These are phyloP conservation scores for Thecocarcelia acutangulata DNA, from an alignment of 2,888 invertebrate species.

Conservation along the genomic window DNA sequence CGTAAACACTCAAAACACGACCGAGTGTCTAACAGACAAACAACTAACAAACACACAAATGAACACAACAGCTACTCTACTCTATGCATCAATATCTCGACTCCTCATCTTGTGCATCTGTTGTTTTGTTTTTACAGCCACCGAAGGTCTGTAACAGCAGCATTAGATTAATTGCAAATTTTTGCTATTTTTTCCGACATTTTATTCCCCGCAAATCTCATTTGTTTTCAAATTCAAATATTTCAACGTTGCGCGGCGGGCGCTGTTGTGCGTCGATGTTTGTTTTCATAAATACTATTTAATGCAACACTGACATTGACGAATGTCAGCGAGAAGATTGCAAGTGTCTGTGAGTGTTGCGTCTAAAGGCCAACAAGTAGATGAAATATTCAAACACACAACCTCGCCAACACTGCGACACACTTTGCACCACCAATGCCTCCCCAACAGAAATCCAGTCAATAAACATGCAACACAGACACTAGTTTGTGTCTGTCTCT, in stretches of 20 bases:
- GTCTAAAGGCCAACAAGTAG: slow-evolving; percentile 63
- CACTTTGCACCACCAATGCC: slow-evolving; percentile 28
- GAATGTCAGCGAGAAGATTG: slow-evolving; percentile 70
- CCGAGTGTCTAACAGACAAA: slow-evolving; percentile 3
- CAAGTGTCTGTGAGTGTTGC: slow-evolving; percentile 35
- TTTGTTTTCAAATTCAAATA: background rate
- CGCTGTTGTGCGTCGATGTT: slow-evolving; percentile 49
- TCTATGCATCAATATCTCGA: slow-evolving; percentile 2
- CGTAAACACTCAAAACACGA: slow-evolving; percentile 41
- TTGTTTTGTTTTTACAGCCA: slow-evolving; percentile 24
- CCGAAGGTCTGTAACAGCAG: slow-evolving; percentile 60
- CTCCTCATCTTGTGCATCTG: slow-evolving; percentile 23
- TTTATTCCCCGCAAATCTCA: slow-evolving; percentile 33
- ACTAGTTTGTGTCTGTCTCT: background rate
- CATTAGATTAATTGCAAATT: slow-evolving; percentile 64
- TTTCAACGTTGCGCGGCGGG: background rate
- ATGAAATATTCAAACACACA: slow-evolving; percentile 46
- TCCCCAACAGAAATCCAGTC: slow-evolving; percentile 23
- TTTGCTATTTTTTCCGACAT: slow-evolving; percentile 49
- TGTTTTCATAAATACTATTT: slow-evolving; percentile 62
- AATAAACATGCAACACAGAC: slow-evolving; percentile 7
- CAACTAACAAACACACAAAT: background rate
- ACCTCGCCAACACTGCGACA: background rate
- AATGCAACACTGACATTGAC: slow-evolving; percentile 74
- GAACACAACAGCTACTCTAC: background rate